Evolutionary conservation across 2,113 vertebrate genomes (phyloP).

Genomic region (Xyliphius kryptos): DNA sequence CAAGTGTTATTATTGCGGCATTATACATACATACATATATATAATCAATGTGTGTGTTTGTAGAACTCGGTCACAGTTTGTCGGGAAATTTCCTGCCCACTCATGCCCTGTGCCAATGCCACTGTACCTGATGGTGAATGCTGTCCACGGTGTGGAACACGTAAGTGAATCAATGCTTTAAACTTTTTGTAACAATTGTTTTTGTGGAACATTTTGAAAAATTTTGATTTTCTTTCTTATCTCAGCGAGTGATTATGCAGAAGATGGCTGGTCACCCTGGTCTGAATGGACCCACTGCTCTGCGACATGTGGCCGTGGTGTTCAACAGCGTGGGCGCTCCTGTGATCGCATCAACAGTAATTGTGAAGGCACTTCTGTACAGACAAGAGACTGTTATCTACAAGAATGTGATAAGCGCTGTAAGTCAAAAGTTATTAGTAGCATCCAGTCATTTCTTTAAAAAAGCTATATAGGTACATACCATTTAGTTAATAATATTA

Average conservation of each 20-base stretch:
- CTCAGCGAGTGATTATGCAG: conserved; percentile 73
- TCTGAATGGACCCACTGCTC: conserved; percentile 98
- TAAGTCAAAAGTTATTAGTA: conserved; percentile 58
- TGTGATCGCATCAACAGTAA: conserved; percentile 95
- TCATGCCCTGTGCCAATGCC: conserved; percentile 89
- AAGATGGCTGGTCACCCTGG: conserved; percentile 95
- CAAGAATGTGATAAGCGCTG: conserved; percentile 97
- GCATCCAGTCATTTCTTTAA: no score
- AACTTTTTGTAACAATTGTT: no score
- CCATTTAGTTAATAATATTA: no score
- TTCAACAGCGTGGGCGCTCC: conserved; percentile 94
- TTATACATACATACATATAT: neutral
- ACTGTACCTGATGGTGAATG: conserved; percentile 94
- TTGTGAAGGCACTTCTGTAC: conserved; percentile 93
- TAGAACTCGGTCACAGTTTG: conserved; percentile 92
- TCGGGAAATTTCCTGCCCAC: conserved; percentile 90
- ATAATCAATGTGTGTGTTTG: conserved; percentile 28
- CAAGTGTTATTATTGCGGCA: neutral
- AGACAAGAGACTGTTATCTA: conserved; percentile 92
- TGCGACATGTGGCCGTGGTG: conserved; percentile 85
- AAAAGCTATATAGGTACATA: no score
- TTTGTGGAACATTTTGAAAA: neutral
- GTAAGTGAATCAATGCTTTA: conserved; percentile 67
- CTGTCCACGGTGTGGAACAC: conserved; percentile 85
- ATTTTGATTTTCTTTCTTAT: neutral